A percentile compares a stretch with the other conserved stretches of the same genome.
These are phyloP conservation scores for Vulpes ferrilata DNA, from an alignment of 2,113 vertebrate genomes.

Conservation along the genomic window DNA sequence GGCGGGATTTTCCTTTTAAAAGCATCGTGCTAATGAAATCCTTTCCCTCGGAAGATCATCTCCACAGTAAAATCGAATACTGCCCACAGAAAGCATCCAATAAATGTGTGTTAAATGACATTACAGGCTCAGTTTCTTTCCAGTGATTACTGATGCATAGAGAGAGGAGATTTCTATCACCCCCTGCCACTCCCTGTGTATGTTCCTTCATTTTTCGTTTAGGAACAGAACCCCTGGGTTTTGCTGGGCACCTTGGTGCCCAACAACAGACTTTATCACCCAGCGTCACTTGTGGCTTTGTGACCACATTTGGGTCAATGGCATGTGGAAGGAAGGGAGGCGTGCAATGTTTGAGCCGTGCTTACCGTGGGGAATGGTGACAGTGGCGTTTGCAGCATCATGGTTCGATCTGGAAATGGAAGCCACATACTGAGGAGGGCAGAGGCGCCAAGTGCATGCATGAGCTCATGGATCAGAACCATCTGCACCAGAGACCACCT, in stretches of 20 bases:
- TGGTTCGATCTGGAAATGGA: not conserved
- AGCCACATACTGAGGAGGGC: not conserved
- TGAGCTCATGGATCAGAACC: not conserved
- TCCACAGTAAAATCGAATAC: not conserved
- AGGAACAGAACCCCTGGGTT: not conserved
- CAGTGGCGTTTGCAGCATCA: not conserved
- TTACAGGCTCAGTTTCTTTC: not conserved
- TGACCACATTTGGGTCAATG: not conserved
- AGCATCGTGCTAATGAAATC: not conserved
- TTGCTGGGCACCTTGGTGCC: not conserved
- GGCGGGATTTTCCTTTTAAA: not conserved
- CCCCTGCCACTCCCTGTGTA: no score
- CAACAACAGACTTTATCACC: no score
- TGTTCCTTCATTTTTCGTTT: not conserved
- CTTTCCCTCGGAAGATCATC: not conserved
- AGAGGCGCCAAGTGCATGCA: not conserved
- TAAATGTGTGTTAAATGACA: not conserved
- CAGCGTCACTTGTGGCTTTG: not conserved
- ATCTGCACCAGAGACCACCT: not conserved
- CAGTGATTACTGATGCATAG: not conserved
- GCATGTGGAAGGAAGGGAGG: not conserved
- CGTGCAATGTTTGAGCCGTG: not conserved
- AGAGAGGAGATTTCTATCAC: not conserved
- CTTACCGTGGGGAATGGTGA: not conserved
- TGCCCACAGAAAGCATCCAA: not conserved